Evolutionary conservation across 1,140 invertebrate genomes (phyloP).

Genomic region (Pogonomyrmex californicus): DNA sequence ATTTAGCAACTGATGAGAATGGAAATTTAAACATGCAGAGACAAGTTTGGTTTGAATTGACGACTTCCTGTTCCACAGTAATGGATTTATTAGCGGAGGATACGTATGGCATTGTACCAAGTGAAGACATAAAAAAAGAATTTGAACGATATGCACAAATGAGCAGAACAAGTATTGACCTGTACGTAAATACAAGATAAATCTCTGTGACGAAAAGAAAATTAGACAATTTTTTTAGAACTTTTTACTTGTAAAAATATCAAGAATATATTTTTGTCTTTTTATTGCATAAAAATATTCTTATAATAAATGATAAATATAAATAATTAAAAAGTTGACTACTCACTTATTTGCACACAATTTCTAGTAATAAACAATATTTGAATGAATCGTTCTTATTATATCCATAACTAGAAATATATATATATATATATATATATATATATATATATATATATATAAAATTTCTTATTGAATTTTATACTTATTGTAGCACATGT

Average conservation of each 20-base stretch:
- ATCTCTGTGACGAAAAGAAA: not conserved
- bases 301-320: not conserved
- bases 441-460: not conserved
- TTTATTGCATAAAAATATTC: not conserved
- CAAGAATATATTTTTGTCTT: not conserved
- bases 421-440: not conserved
- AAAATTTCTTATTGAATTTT: too few species aligned
- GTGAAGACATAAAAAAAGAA: not conserved
- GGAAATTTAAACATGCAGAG: too few species aligned
- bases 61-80: too few species aligned
- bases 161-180: not conserved
- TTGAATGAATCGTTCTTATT: not conserved
- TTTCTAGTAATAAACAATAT: not conserved
- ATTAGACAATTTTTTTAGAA: not conserved
- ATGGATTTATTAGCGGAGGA: too few species aligned
- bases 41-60: too few species aligned
- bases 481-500: not conserved
- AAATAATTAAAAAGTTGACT: not conserved
- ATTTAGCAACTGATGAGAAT: not conserved
- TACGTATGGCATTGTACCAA: too few species aligned
- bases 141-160: not conserved
- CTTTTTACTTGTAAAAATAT: not conserved
- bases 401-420: not conserved
- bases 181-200: not conserved
- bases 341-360: not conserved